phyloP scores from a whole-genome alignment of 2,113 vertebrate genomes.

The Chlamydotis undulata region DNA sequence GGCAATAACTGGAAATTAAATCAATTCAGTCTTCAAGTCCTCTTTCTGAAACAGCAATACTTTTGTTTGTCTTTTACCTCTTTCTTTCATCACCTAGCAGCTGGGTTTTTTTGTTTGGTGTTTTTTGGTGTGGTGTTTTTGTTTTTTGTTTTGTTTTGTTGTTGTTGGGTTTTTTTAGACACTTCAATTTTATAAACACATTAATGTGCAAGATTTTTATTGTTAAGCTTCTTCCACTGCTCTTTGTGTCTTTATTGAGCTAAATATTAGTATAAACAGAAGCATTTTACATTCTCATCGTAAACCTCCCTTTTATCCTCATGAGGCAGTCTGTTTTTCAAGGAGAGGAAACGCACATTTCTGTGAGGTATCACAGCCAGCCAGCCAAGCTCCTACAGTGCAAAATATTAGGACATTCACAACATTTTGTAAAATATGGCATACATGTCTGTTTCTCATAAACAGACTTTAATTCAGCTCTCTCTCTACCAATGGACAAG shows the following conservation, averaged over 20 bases:
- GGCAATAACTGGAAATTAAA: conserved; percentile 4
- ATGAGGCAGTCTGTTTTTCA: not conserved
- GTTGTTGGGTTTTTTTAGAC: not conserved
- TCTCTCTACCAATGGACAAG: not conserved
- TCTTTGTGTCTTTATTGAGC: not conserved
- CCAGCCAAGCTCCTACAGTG: not conserved
- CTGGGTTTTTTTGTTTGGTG: not conserved
- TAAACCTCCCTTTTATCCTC: not conserved
- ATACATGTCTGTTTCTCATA: conserved; percentile 6
- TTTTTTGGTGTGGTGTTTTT: no score
- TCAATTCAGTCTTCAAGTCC: not conserved
- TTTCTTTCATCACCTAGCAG: not conserved
- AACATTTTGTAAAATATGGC: conserved; percentile 30
- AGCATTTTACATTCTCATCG: not conserved
- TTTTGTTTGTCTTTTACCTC: not conserved
- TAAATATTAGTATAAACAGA: not conserved
- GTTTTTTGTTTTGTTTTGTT: not conserved
- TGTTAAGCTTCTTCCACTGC: not conserved
- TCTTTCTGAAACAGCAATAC: not conserved
- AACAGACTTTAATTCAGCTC: not conserved
- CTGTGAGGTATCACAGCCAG: not conserved
- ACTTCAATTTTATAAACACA: not conserved
- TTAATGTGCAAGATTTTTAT: not conserved
- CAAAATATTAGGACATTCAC: conserved; percentile 51
- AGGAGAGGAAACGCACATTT: not conserved